Evolutionary conservation across 2,797 vertebrate genomes (phyloP), one percentile per base, ranked within the genome.

Genomic region (Echeneis naucrates): DNA sequence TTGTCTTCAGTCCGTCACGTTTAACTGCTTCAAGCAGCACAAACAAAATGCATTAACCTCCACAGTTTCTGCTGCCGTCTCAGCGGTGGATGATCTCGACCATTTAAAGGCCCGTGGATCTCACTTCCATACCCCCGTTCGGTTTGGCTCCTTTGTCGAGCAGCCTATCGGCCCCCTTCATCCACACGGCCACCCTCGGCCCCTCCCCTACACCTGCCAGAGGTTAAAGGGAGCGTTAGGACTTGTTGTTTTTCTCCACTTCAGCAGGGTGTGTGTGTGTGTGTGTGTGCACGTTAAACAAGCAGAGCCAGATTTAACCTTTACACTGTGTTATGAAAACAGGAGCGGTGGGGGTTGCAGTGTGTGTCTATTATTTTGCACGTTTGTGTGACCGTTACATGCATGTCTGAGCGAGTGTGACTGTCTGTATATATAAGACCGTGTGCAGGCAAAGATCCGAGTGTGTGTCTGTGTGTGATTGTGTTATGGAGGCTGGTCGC

Each of bases 311-410:
- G 87, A 89, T 79, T 84, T 89, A 87, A 92, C 89, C 91, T 94
- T 93, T 91, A 87, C 77, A 80, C 83, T 58, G 5, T 74, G 81
- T 94, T 94, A 83, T 93, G 87, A 93, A 92, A 94, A 94, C 93
- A 93, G n/a, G 11, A 26, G 70, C 42, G 70, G 72, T 80, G 75
- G 70, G 81, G 81, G 84, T 72, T 37, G 60, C 71, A 17, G 40
- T 11, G 12, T 63, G 72, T 65, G 72, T 55, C 52, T 75, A 59
- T 73, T 66, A 53, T 67, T 77, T 57, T 64, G 68, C 68, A 55
- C 21, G 21, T 23, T 44, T 42, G 57, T 86, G 79, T 78, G 73
- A 81, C 69, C 56, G 32, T 77, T 37, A 59, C 55, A 66, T 80
- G 58, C 37, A 19, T 66, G 74, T 75, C 37, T 56, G 59, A 19